Conservation (phyloP, 1,140 invertebrate species). For the Drosophila grimshawi region DNA sequence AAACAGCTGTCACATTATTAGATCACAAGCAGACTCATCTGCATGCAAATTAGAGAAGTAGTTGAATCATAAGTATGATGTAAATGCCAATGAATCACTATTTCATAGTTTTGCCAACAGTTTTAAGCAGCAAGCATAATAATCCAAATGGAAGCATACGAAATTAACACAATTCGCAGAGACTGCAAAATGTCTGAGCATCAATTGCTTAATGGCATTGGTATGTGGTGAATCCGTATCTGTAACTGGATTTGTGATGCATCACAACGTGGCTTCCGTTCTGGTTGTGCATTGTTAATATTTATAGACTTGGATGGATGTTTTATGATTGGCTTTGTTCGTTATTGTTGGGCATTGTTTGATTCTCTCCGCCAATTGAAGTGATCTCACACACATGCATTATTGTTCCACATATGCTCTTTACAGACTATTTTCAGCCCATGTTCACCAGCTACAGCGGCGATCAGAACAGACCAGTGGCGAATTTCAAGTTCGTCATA, state of each 20-base stretch:
- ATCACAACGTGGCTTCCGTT: neutral
- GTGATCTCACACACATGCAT: constrained; percentile 23
- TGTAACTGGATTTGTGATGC: constrained; percentile 14
- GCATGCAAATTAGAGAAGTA: no score
- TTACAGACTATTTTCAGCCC: constrained; percentile 86
- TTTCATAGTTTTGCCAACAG: neutral
- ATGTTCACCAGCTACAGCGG: constrained; percentile 88
- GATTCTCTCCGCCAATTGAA: constrained; percentile 22
- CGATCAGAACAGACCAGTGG: constrained; percentile 76
- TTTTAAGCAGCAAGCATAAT: neutral
- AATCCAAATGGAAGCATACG: neutral
- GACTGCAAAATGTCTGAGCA: constrained; percentile 1
- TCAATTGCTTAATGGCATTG: neutral
- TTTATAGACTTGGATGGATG: constrained; percentile 41
- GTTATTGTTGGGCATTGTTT: neutral
- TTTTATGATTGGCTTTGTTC: constrained; percentile 42
- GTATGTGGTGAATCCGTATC: neutral
- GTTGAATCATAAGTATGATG: neutral
- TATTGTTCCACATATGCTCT: constrained; percentile 8
- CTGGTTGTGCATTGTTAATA: constrained; percentile 18
- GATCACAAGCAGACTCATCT: neutral
- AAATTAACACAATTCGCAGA: constrained; percentile 2
- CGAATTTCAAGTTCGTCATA: constrained; percentile 85
- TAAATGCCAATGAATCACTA: neutral
- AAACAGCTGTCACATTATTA: no score